Base-by-base conservation (phyloP, 2,113 vertebrate genomes). In the Neodon shergylaensis region DNA sequence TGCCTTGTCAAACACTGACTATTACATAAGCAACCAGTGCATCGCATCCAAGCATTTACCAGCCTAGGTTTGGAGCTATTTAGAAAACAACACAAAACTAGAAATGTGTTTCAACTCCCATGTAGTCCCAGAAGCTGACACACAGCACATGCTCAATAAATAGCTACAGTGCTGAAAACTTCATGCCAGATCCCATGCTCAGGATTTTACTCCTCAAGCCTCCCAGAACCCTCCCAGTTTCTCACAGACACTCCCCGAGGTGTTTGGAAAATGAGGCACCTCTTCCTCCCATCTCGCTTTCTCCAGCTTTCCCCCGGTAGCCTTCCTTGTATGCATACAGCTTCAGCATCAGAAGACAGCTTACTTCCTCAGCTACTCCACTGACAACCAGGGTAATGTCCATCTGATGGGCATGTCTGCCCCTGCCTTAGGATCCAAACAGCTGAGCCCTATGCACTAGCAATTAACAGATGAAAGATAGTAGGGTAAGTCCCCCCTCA, bases 381-480 rank as follows among this genome's bases (percentile, higher is more conserved):
- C n/a, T 28, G 12, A 1, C 24, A 54, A 84, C 7, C 39, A 95
- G 52, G 79, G 81, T 24, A 73, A 83, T 88, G 61, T 83, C 74
- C 49, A 78, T 83, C 63, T 77, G 58, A 39, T 24, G 77, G 70
- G 42, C 77, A 86, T 17, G 10, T 12, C 26, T 22, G 14, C 33
- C 66, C 85, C 72, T 12, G 84, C 87, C 87, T 81, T 31, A 63
- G 63, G 90, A 72, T 68, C 95, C 95, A 74, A 92, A 85, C 72
- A 95, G 66, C 82, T 61, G 73, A 87, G 91, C 63, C 90, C 81
- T 47, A 44, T 0, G 3, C n/a, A 28, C 4, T 0, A 4, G 72
- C 73, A 70, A 96, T 94, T 95, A 96, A 91, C 10, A 73, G 91
- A 94, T 76, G 63, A 94, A 85, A 97, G 90, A 92, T 49, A 79